These are phyloP conservation scores for Mycalesis mineus DNA, from an alignment of 2,888 invertebrate genomes.

Conservation along the genomic window DNA sequence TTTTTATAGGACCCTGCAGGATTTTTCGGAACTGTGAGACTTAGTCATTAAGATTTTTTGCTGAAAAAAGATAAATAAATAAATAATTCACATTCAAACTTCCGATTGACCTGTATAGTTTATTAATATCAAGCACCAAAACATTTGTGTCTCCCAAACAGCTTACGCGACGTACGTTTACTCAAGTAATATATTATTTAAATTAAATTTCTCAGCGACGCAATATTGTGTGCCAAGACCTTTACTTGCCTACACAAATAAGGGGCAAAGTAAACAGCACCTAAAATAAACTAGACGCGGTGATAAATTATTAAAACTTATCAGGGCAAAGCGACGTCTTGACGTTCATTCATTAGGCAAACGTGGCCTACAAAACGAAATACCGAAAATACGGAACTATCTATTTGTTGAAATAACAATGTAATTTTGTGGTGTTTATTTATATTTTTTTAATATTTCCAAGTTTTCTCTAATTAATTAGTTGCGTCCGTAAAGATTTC, in stretches of 20 bases:
- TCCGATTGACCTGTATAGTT: too few species aligned
- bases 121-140: not conserved
- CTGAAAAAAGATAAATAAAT: too few species aligned
- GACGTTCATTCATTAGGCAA: constrained; percentile 33
- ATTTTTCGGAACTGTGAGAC: too few species aligned
- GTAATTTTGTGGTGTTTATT: not conserved
- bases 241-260: constrained; percentile 28
- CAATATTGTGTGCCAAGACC: constrained; percentile 22
- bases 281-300: constrained; percentile 35
- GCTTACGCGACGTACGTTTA: not conserved
- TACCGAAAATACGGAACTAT: constrained; percentile 5
- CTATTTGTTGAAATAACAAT: constrained; percentile 18
- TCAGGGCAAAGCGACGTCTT: constrained; percentile 33
- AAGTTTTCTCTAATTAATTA: too few species aligned
- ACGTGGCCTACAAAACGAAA: constrained; percentile 26
- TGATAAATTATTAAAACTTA: constrained; percentile 37
- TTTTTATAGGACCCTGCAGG: too few species aligned
- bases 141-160: not conserved
- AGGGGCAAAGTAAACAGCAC: constrained; percentile 29
- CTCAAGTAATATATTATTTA: constrained; percentile 3
- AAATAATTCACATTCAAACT: too few species aligned
- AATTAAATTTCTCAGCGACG: constrained; percentile 15
- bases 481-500: too few species aligned
- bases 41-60: too few species aligned
- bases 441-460: not conserved